phyloP scores from a whole-genome alignment of 2,888 invertebrate species.

The Listrodromus nycthemerus region DNA sequence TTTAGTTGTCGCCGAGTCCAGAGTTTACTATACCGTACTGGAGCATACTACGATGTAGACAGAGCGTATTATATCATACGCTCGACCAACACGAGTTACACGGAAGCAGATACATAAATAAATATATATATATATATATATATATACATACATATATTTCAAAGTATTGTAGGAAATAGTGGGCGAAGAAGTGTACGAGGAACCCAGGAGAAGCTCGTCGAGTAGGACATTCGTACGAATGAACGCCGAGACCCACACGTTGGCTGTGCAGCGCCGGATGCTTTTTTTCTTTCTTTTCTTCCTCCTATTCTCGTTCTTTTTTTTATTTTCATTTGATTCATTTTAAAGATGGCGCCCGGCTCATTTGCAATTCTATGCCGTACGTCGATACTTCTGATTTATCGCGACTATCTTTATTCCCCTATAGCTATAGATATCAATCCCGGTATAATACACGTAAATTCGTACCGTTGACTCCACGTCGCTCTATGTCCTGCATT shows the following conservation, averaged over 20 bases:
- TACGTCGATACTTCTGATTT: slow-evolving; percentile 84
- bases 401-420: slow-evolving; percentile 82
- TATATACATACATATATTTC: neutral
- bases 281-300: slow-evolving; percentile 40
- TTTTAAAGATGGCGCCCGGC: slow-evolving; percentile 82
- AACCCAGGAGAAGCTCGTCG: slow-evolving; percentile 42
- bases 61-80: slow-evolving; percentile 65
- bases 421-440: slow-evolving; percentile 46
- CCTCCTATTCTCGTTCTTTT: slow-evolving; percentile 34
- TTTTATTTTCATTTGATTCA: slow-evolving; percentile 71
- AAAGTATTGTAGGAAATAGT: slow-evolving; percentile 1
- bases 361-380: slow-evolving; percentile 84
- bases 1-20: slow-evolving; percentile 19
- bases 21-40: slow-evolving; percentile 7
- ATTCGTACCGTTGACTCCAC: slow-evolving; percentile 26
- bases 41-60: slow-evolving; percentile 56
- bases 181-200: neutral
- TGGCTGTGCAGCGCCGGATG: slow-evolving; percentile 18
- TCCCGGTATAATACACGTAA: slow-evolving; percentile 10
- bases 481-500: slow-evolving; percentile 39
- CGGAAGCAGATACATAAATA: slow-evolving; percentile 47
- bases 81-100: slow-evolving; percentile 50
- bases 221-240: slow-evolving; percentile 42
- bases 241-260: slow-evolving; percentile 32
- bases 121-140: no score